Conservation (phyloP, 2,113 vertebrate genomes). For the Psilopsiagon aurifrons region DNA sequence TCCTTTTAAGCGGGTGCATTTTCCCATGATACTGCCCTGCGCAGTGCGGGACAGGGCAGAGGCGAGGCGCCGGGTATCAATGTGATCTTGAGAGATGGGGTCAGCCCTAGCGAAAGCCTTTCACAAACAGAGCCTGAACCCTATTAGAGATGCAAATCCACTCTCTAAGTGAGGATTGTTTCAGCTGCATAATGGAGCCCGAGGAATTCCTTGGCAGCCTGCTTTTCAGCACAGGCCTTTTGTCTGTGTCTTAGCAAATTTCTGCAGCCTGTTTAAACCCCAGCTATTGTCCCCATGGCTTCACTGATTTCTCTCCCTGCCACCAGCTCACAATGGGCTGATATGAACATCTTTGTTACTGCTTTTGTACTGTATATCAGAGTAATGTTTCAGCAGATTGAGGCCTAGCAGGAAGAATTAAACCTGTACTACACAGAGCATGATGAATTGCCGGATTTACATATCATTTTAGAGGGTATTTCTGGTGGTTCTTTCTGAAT, state of each 20-base stretch:
- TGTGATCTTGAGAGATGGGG: constrained; percentile 82
- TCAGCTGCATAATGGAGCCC: constrained; percentile 78
- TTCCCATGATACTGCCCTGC: constrained; percentile 86
- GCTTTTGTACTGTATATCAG: constrained; percentile 89
- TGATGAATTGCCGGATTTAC: constrained; percentile 92
- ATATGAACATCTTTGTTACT: constrained; percentile 95
- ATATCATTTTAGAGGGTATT: constrained; percentile 88
- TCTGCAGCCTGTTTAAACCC: constrained; percentile 87
- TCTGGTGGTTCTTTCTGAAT: constrained; percentile 80
- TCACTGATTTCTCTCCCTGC: constrained; percentile 91
- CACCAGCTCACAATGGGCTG: constrained; percentile 84
- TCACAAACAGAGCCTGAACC: constrained; percentile 89
- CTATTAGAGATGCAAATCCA: constrained; percentile 96
- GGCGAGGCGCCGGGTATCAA: constrained; percentile 78
- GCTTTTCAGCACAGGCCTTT: constrained; percentile 77
- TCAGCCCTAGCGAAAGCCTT: constrained; percentile 86
- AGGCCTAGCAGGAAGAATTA: constrained; percentile 87
- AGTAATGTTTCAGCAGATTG: constrained; percentile 88
- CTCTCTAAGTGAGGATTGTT: constrained; percentile 89
- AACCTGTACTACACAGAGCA: constrained; percentile 83
- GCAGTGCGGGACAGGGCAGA: constrained; percentile 72
- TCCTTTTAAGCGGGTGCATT: constrained; percentile 83
- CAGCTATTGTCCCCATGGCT: constrained; percentile 82
- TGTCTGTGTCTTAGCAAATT: constrained; percentile 85
- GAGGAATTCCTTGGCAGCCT: constrained; percentile 79